Percentiles rank a stretch among this genome's conserved stretches.
Evolutionary conservation across 2,888 invertebrate genomes (phyloP).

Genomic region (Morpho achilles): DNA sequence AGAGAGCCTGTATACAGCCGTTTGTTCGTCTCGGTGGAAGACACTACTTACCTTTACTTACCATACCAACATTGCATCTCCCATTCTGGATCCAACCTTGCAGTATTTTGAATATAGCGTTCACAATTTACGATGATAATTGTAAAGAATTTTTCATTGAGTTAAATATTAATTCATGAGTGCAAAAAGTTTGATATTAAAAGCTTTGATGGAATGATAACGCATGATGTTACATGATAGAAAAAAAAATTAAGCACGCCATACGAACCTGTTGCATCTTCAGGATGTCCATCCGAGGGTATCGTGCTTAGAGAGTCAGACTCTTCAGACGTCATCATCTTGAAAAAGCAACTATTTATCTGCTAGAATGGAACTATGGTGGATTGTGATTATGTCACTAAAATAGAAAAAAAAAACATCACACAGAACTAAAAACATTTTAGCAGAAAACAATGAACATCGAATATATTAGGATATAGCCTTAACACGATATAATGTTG

Average conservation of each 20-base stretch:
- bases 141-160: too few species aligned
- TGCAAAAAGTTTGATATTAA: neutral
- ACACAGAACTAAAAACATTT: conserved; percentile 19
- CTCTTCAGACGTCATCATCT: conserved; percentile 65
- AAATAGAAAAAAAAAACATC: conserved; percentile 26
- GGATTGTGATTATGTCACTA: conserved; percentile 28
- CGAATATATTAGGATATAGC: conserved; percentile 11
- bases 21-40: too few species aligned
- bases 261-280: conserved; percentile 57
- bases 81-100: too few species aligned
- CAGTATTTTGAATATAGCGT: too few species aligned
- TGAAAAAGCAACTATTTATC: conserved; percentile 28
- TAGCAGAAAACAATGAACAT: conserved; percentile 6
- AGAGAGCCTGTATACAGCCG: too few species aligned
- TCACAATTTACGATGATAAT: too few species aligned
- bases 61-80: too few species aligned
- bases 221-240: neutral
- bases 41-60: too few species aligned
- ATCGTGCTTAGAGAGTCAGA: conserved; percentile 58
- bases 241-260: neutral
- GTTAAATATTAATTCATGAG: too few species aligned
- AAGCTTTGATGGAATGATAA: neutral
- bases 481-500: neutral
- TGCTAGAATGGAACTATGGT: conserved; percentile 30
- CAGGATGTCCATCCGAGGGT: conserved; percentile 59